Conservation (phyloP, 2,888 invertebrate species). For the Trissoscelio sp. region DNA sequence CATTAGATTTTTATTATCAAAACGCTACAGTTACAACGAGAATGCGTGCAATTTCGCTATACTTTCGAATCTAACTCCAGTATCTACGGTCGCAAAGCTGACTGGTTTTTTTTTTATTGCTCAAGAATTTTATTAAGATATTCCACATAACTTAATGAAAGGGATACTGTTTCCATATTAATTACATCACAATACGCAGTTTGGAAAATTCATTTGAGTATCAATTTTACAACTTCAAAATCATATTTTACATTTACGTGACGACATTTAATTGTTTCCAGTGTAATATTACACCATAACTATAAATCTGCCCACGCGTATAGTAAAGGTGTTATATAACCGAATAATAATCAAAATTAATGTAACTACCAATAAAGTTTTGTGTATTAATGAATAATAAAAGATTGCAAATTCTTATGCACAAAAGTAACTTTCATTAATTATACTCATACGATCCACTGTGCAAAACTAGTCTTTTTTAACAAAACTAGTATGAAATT, state of each 20-base stretch:
- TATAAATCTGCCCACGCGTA: no score
- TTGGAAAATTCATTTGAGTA: not conserved
- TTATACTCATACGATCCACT: not conserved
- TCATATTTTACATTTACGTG: not conserved
- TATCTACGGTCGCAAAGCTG: not conserved
- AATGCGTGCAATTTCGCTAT: constrained; percentile 39
- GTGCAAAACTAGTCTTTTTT: constrained; percentile 5
- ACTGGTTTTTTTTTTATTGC: constrained; percentile 45
- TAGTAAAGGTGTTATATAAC: no score
- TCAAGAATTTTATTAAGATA: constrained; percentile 64
- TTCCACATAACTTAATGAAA: constrained; percentile 5
- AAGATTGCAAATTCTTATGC: no score
- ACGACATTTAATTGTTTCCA: no score
- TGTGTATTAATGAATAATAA: no score
- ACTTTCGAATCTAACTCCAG: constrained; percentile 35
- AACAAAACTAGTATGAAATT: constrained; percentile 32
- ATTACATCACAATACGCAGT: not conserved
- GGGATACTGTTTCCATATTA: constrained; percentile 4
- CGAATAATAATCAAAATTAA: no score
- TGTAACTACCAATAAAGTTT: no score
- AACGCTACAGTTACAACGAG: constrained; percentile 55
- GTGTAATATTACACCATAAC: no score
- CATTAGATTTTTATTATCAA: constrained; percentile 67
- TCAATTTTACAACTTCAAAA: not conserved
- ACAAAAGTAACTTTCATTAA: not conserved